phyloP scores from a whole-genome alignment of 2,888 invertebrate genomes.

The Drosophila meridionalis region DNA sequence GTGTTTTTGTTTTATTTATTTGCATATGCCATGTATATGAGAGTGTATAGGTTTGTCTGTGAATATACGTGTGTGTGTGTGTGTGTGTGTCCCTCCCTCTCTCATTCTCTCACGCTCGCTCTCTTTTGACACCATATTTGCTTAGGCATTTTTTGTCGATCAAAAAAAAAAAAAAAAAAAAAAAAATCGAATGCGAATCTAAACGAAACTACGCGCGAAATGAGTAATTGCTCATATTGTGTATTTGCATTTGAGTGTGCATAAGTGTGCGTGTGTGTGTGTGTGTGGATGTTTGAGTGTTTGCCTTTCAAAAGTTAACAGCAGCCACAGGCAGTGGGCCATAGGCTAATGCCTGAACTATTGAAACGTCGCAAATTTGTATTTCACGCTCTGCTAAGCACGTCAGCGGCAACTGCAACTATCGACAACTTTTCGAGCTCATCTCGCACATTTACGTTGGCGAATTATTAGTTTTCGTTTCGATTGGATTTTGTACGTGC shows the following conservation, averaged over 20 bases:
- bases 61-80: not conserved
- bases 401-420: conserved; percentile 3
- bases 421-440: conserved; percentile 35
- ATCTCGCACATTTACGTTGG: conserved; percentile 51
- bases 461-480: conserved; percentile 26
- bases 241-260: conserved; percentile 7
- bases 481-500: conserved; percentile 21
- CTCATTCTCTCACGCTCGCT: conserved; percentile 4
- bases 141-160: conserved; percentile 55
- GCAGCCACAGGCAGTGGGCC: conserved; percentile 37
- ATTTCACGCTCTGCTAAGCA: conserved; percentile 47
- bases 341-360: conserved; percentile 47
- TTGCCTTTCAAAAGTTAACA: conserved; percentile 52
- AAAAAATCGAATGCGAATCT: conserved; percentile 61
- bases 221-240: conserved; percentile 72
- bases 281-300: conserved; percentile 4
- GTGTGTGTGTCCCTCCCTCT: not conserved
- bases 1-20: conserved; percentile 37
- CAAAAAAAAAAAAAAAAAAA: conserved; percentile 42
- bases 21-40: conserved; percentile 21
- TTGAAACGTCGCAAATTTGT: conserved; percentile 31
- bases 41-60: not conserved
- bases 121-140: conserved; percentile 61
- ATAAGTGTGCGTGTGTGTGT: not conserved
- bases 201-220: conserved; percentile 58